A percentile compares a stretch with the other conserved stretches of the same genome.
These are phyloP conservation scores for Anagyrus pseudococci DNA, from an alignment of 2,888 invertebrate species.

Conservation along the genomic window DNA sequence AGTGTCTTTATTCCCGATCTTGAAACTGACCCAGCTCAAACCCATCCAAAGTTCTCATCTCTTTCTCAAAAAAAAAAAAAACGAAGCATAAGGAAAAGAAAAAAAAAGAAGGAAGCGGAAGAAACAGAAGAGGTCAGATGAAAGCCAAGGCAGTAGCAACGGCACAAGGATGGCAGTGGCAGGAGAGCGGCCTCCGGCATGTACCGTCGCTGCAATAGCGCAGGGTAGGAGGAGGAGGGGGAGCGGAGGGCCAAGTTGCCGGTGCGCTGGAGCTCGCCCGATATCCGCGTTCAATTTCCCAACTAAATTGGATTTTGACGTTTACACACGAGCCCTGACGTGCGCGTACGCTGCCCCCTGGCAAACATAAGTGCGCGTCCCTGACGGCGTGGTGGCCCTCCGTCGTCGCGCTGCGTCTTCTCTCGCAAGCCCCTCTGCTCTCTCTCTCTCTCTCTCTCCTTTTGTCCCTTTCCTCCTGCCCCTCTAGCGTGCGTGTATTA, in stretches of 20 bases:
- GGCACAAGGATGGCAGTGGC: not conserved
- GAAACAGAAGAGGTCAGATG: not conserved
- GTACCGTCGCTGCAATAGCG: no score
- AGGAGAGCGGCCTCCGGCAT: no score
- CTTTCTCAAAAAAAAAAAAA: no score
- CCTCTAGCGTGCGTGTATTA: constrained; percentile 20
- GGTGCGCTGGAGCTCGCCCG: constrained; percentile 9
- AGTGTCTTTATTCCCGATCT: not conserved
- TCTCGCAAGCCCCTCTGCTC: not conserved
- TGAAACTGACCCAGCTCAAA: constrained; percentile 11
- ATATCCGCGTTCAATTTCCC: constrained; percentile 31
- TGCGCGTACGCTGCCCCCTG: not conserved
- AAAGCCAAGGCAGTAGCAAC: not conserved
- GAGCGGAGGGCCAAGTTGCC: no score
- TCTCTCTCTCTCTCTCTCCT: not conserved
- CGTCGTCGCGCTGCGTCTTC: constrained; percentile 5
- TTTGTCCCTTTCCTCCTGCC: not conserved
- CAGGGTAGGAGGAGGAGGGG: no score
- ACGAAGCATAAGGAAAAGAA: no score
- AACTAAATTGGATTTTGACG: constrained; percentile 30
- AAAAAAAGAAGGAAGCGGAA: no score
- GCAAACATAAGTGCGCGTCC: constrained; percentile 20
- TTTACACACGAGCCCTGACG: constrained; percentile 18
- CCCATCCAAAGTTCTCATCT: constrained; percentile 1
- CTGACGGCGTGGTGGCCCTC: no score